A percentile compares a stretch with the other conserved stretches of the same genome.
phyloP scores from a whole-genome alignment of 2,888 invertebrate genomes.

The Calliopum simillimum region DNA sequence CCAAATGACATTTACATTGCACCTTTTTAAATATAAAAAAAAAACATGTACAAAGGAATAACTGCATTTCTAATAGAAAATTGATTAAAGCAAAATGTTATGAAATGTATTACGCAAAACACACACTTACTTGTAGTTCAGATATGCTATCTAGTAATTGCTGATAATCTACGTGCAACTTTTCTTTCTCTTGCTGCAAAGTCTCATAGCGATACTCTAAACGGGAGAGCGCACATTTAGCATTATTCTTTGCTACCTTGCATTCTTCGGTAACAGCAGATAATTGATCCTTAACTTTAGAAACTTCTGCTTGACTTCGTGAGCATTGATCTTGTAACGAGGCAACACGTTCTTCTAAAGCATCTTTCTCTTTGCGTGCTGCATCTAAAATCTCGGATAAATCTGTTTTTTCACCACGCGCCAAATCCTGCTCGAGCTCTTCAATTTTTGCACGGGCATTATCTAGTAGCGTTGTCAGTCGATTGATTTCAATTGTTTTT shows the following conservation, averaged over 20 bases:
- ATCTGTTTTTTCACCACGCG: slow-evolving; percentile 78
- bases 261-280: slow-evolving; percentile 77
- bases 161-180: slow-evolving; percentile 78
- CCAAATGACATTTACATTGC: slow-evolving; percentile 67
- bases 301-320: slow-evolving; percentile 76
- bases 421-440: slow-evolving; percentile 77
- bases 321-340: slow-evolving; percentile 78
- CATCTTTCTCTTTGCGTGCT: slow-evolving; percentile 79
- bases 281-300: slow-evolving; percentile 76
- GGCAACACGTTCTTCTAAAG: slow-evolving; percentile 76
- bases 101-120: no score
- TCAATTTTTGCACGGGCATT: slow-evolving; percentile 86
- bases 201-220: slow-evolving; percentile 84
- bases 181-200: slow-evolving; percentile 78
- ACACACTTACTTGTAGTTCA: slow-evolving; percentile 70
- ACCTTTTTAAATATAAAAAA: slow-evolving; percentile 45
- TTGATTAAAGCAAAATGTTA: no score
- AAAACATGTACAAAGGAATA: neutral
- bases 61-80: neutral
- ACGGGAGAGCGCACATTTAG: slow-evolving; percentile 86
- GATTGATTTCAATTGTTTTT: slow-evolving; percentile 82
- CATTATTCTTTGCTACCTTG: slow-evolving; percentile 84
- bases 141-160: slow-evolving; percentile 79
- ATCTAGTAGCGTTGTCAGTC: slow-evolving; percentile 82
- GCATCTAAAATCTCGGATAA: slow-evolving; percentile 77